Percentiles rank a stretch among this genome's conserved stretches.
Evolutionary conservation across 2,888 invertebrate species (phyloP).

Genomic region (Hypomecis punctinalis): DNA sequence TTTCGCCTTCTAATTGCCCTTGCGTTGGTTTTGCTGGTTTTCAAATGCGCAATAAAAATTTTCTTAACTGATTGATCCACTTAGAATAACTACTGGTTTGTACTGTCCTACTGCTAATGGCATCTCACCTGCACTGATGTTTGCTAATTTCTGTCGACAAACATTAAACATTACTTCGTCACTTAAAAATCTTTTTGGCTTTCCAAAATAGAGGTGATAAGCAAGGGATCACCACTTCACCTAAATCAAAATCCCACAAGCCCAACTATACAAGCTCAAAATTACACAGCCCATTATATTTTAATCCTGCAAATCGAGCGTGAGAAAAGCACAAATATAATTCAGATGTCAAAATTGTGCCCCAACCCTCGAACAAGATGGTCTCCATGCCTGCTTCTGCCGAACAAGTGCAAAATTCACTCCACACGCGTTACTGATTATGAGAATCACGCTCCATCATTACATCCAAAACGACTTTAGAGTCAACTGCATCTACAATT

Average conservation of each 20-base stretch:
- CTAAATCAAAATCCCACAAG: not conserved
- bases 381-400: constrained; percentile 63
- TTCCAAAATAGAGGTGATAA: too few relatives aligned
- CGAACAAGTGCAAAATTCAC: constrained; percentile 81
- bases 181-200: too few relatives aligned
- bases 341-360: constrained; percentile 50
- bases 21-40: too few relatives aligned
- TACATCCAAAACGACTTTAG: constrained; percentile 47
- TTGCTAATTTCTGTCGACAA: too few relatives aligned
- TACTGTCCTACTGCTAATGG: too few relatives aligned
- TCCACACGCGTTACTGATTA: constrained; percentile 70
- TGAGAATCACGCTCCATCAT: constrained; percentile 76
- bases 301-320: constrained; percentile 62
- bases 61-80: too few relatives aligned
- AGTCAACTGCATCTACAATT: constrained; percentile 12
- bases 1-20: too few relatives aligned
- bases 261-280: constrained; percentile 26
- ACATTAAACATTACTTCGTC: too few relatives aligned
- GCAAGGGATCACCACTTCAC: not conserved
- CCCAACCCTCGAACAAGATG: constrained; percentile 69
- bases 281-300: constrained; percentile 61
- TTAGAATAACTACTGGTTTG: too few relatives aligned
- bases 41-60: too few relatives aligned
- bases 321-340: constrained; percentile 59
- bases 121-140: too few relatives aligned